Evolutionary conservation across 2,797 vertebrate genomes (phyloP), one percentile per base, ranked within the genome.

Genomic region (Oceanodroma leucorhoa): DNA sequence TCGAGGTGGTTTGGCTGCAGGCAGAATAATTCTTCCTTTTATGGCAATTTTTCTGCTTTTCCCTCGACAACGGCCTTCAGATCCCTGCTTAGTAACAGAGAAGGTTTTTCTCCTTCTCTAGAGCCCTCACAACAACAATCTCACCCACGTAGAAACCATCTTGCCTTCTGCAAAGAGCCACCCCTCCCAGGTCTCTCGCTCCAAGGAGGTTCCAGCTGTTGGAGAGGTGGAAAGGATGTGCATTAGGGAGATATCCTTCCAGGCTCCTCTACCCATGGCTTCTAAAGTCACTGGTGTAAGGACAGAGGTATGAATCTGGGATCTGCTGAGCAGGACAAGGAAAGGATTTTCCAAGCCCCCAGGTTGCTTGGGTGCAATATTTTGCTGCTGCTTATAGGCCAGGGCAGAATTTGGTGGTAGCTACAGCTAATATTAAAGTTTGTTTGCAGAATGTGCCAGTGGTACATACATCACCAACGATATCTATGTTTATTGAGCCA

Each of bases 41-140:
- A 96, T 92, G 93, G 97, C 81, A 93, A 95, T 96, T 95, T 69
- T 96, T 95, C 67, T 89, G 78, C 83, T 96, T 96, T 93, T 97
- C 90, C 89, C 96, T 81, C 94, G 32, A 97, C 96, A 97, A 97
- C 95, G 50, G 96, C 88, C 93, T 97, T 97, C 92, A 96, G 93
- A 96, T 95, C 92, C 95, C 80, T 94, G 92, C 97, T 97, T 98
- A 97, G 97, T 97, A 97, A 98, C 96, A 71, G 91, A 96, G 93
- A 67, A 96, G 85, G 30, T 93, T 93, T 94, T 96, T 89, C 89
- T 93, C 87, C 87, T 90, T 86, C 94, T 96, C 92, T 83, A 83
- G 83, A 97, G 83, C 84, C 86, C 94, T 95, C 90, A 88, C 89
- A 95, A 94, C 81, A 95, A 80, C 79, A 90, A 40, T 48, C 84